Percentiles rank a stretch among this genome's conserved stretches.
Conservation (phyloP, 1,140 invertebrate genomes). For the Sycobia sp. region DNA sequence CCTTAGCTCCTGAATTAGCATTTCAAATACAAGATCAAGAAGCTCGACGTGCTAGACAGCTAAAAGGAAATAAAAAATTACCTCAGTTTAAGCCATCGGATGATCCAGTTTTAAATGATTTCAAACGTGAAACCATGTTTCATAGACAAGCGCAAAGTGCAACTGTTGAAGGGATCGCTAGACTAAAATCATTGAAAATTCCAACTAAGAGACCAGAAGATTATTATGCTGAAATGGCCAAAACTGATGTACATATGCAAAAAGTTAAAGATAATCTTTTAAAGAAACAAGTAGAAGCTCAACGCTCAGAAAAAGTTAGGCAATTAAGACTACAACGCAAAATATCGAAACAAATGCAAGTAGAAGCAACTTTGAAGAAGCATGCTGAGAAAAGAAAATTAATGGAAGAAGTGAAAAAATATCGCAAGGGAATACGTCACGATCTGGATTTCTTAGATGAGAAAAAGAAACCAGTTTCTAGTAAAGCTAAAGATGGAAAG, state of each 20-base stretch:
- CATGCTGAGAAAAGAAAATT: constrained; percentile 79
- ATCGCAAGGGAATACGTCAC: constrained; percentile 78
- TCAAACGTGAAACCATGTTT: constrained; percentile 88
- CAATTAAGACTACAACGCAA: constrained; percentile 90
- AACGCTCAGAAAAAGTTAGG: constrained; percentile 86
- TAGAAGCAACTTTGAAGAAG: constrained; percentile 80
- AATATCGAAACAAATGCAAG: constrained; percentile 87
- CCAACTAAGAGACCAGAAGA: constrained; percentile 88
- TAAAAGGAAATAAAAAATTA: constrained; percentile 73
- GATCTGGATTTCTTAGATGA: constrained; percentile 86
- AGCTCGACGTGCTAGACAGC: constrained; percentile 68
- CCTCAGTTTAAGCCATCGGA: constrained; percentile 68
- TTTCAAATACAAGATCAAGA: constrained; percentile 77
- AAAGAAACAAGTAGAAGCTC: constrained; percentile 81
- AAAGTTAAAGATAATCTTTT: constrained; percentile 86
- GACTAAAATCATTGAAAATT: constrained; percentile 76
- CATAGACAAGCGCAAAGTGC: constrained; percentile 91
- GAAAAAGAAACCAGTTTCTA: constrained; percentile 59
- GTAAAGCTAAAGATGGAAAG: constrained; percentile 44
- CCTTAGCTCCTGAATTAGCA: constrained; percentile 80
- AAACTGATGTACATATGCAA: constrained; percentile 97
- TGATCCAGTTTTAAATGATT: constrained; percentile 89
- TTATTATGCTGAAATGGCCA: constrained; percentile 99
- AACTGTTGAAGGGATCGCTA: constrained; percentile 77
- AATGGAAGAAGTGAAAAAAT: constrained; percentile 84